Conservation (phyloP, 2,113 vertebrate species). For the Drymodes brunneopygia region DNA sequence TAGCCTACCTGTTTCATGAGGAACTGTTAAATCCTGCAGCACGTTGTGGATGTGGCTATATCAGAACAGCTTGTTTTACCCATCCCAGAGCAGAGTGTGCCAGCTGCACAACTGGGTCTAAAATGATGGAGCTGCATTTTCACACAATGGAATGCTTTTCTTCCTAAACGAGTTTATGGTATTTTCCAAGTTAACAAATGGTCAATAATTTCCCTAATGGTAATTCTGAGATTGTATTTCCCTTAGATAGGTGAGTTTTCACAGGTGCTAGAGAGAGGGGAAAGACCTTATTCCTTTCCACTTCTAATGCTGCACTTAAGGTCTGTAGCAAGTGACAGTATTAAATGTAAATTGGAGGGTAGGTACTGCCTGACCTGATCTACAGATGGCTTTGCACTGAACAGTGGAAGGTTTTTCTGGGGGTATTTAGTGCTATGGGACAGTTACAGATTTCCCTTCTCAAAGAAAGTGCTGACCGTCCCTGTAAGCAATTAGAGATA, state of each 20-base stretch:
- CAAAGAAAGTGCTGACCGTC: background rate
- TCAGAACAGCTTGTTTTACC: background rate
- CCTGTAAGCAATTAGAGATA: slow-evolving; percentile 14
- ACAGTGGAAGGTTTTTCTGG: background rate
- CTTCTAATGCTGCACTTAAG: background rate
- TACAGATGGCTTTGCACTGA: background rate
- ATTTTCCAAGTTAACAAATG: background rate
- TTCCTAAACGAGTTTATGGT: background rate
- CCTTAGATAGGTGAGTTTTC: background rate
- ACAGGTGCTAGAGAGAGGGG: background rate
- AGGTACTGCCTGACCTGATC: background rate
- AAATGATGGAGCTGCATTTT: background rate
- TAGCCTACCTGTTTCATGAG: background rate
- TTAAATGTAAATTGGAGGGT: background rate
- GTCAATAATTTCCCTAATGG: background rate
- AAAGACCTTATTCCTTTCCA: background rate
- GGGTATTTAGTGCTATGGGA: background rate
- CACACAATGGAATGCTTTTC: background rate
- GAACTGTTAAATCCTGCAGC: background rate
- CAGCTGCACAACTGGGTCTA: background rate
- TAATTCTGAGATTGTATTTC: background rate
- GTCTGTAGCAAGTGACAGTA: background rate
- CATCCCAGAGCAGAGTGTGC: background rate
- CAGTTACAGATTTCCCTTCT: background rate
- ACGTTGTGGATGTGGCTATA: background rate